Conservation (phyloP, 2,797 vertebrate genomes). For the Bryconaethiops microstoma region DNA sequence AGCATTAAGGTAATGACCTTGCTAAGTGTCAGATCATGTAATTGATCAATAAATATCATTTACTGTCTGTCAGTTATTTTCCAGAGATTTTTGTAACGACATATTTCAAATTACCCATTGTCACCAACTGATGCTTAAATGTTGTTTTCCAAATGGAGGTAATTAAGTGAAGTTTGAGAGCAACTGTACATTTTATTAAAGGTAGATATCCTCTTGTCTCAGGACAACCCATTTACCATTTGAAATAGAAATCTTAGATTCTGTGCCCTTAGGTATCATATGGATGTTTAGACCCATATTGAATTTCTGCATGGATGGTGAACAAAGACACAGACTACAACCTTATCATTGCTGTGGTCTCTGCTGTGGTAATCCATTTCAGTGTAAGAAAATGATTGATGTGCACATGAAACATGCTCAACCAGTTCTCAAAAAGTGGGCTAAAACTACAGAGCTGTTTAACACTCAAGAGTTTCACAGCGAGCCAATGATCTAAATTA, state of each 20-base stretch:
- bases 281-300: background rate
- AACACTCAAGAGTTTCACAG: too few relatives aligned
- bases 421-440: background rate
- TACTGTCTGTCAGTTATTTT: conserved; percentile 77
- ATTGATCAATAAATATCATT: conserved; percentile 82
- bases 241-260: background rate
- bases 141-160: conserved; percentile 79
- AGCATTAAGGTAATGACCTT: conserved; percentile 81
- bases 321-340: background rate
- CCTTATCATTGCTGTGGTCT: too few relatives aligned
- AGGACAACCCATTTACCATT: conserved; percentile 22
- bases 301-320: background rate
- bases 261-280: background rate
- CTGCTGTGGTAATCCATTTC: background rate
- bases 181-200: conserved; percentile 41
- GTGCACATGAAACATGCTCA: background rate
- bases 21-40: conserved; percentile 75
- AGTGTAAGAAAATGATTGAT: background rate
- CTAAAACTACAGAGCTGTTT: background rate
- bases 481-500: too few relatives aligned
- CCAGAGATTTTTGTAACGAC: conserved; percentile 78
- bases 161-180: conserved; percentile 63
- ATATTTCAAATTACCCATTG: conserved; percentile 74
- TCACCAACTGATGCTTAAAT: conserved; percentile 73
- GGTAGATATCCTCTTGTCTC: conserved; percentile 17